phyloP scores from a whole-genome alignment of 2,113 vertebrate genomes.

The Crotalus helleri region DNA sequence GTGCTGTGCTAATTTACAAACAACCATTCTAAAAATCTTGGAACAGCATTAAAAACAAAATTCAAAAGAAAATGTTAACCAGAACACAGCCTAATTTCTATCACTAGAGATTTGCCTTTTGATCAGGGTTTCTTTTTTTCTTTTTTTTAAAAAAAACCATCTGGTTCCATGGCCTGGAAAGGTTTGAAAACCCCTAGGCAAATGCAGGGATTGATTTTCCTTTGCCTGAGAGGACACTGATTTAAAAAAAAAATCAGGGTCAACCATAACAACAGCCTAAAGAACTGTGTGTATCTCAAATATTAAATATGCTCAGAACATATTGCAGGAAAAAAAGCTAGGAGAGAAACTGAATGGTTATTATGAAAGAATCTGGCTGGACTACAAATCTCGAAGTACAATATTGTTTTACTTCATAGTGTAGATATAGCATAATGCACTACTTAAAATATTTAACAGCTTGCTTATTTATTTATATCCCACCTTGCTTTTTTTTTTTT shows the following conservation, averaged over 20 bases:
- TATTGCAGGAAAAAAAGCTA: not conserved
- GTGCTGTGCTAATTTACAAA: not conserved
- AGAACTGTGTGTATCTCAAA: not conserved
- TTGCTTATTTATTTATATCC: not conserved
- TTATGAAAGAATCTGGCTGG: not conserved
- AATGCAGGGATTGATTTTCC: not conserved
- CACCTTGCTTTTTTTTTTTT: no score
- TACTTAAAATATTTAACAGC: not conserved
- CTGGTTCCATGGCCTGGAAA: not conserved
- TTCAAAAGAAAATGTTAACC: not conserved
- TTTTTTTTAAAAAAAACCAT: not conserved
- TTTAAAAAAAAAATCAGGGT: not conserved
- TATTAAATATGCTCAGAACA: not conserved
- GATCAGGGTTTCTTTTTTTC: not conserved
- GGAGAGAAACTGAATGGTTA: not conserved
- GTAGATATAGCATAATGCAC: not conserved
- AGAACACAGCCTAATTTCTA: not conserved
- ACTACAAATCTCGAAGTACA: not conserved
- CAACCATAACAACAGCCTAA: not conserved
- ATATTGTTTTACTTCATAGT: not conserved
- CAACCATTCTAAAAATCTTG: not conserved
- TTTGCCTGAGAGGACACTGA: not conserved
- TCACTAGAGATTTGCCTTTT: not conserved
- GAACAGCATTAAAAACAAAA: not conserved
- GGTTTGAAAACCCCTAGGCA: not conserved